Evolutionary conservation across 2,888 invertebrate species (phyloP).

Genomic region (Perizoma flavofasciatum): DNA sequence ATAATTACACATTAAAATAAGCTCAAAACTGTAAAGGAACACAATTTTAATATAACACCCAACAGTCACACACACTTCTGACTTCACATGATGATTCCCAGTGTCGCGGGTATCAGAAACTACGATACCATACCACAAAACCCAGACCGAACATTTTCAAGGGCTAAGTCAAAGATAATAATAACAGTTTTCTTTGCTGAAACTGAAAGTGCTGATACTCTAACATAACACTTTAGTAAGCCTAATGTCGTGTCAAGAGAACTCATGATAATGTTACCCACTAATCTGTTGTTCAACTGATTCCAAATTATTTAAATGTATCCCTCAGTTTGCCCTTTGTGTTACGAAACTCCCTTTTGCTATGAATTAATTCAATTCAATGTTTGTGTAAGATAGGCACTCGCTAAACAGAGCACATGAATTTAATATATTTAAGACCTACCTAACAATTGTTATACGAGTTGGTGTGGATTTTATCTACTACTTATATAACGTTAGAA

Average conservation of each 20-base stretch:
- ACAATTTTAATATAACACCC: too few relatives aligned
- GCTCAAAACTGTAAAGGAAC: too few relatives aligned
- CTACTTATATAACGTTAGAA: too few relatives aligned
- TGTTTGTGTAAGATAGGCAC: slow-evolving; percentile 1
- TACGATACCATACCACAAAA: too few relatives aligned
- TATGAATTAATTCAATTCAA: slow-evolving; percentile 8
- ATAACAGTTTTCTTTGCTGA: background rate
- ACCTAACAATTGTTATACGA: too few relatives aligned
- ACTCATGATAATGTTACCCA: slow-evolving; percentile 31
- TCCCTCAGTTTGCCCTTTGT: slow-evolving; percentile 6
- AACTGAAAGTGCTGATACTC: slow-evolving; percentile 21
- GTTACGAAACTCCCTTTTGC: slow-evolving; percentile 8
- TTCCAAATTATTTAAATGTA: slow-evolving; percentile 17
- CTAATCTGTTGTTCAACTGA: slow-evolving; percentile 29
- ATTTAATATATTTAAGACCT: background rate
- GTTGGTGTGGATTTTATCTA: too few relatives aligned
- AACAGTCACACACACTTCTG: too few relatives aligned
- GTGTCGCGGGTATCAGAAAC: too few relatives aligned
- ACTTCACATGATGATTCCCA: too few relatives aligned
- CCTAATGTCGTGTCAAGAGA: slow-evolving; percentile 18
- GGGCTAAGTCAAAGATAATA: too few relatives aligned
- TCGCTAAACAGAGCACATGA: background rate
- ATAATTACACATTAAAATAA: too few relatives aligned
- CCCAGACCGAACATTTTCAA: too few relatives aligned
- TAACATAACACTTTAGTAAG: slow-evolving; percentile 17